Base-by-base conservation (phyloP, 2,113 vertebrate species). In the Neodontobutis hainanensis region DNA sequence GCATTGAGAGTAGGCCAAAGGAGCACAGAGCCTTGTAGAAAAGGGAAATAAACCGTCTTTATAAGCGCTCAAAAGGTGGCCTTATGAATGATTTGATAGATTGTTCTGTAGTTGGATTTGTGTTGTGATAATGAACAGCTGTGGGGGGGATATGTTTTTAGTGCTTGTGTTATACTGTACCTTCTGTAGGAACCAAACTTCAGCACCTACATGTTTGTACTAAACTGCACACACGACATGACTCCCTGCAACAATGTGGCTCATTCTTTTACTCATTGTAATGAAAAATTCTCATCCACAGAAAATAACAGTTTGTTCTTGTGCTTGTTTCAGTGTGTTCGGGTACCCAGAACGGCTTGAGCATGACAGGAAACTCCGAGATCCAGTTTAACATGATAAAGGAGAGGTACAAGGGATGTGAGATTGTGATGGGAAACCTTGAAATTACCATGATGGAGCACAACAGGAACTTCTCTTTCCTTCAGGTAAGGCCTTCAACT, bases 341-440 rank as follows among this genome's bases (percentile, higher is more conserved):
- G 0, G 96, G 96, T 73, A 98, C 96, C 2, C 82, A 95, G 77
- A 98, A 98, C 4, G 76, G 42, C 32, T 84, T 97, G 83, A 98
- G 96, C 34, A 90, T 93, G 15, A 94, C 91, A 0, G 94, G 93
- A 0, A 89, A 89, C 5, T 79, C 92, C 0, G 92, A 94, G 0
- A 87, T 84, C 61, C 93, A 93, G 53, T 95, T 95, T 89, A 92
- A 92, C 65, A 91, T 91, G 0, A 91, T 95, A 77, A 86, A 92
- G 81, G 89, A 92, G 9, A 92, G 91, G 75, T 98, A 97, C 80
- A 94, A 81, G 0, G 88, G 88, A 82, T 98, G 96, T 4, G 92
- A 97, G 82, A 95, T 98, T 0, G 94, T 98, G 51, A 95, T 96
- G 90, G 95, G 96, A 5, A 98, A 98, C 90, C 94, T 98, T 3